Conservation (phyloP, 2,113 vertebrate species). For the Hydrolagus affinis region DNA sequence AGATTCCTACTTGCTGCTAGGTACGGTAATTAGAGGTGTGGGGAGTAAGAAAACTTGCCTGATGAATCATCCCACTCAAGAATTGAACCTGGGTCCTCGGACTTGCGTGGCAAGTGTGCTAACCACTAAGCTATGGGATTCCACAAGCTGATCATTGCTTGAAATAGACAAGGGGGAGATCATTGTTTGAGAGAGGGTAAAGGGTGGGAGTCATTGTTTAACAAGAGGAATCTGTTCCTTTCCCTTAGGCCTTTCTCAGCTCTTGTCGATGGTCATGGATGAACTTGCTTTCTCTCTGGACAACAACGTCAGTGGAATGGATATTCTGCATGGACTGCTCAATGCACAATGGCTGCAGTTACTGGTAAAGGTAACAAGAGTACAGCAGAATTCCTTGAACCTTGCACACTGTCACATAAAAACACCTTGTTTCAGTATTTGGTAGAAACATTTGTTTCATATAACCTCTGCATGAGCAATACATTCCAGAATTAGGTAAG, state of each 20-base stretch:
- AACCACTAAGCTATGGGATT: too few relatives aligned
- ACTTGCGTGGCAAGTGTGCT: neutral
- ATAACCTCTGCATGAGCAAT: too few relatives aligned
- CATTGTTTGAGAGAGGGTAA: neutral
- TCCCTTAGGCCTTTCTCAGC: slow-evolving; percentile 61
- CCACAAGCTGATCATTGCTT: neutral
- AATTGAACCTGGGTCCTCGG: neutral
- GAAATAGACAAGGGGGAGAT: neutral
- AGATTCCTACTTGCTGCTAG: too few relatives aligned
- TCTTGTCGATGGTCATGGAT: slow-evolving; percentile 68
- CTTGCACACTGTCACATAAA: neutral
- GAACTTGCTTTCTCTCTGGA: slow-evolving; percentile 68
- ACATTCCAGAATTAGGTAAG: too few relatives aligned
- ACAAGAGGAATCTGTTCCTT: neutral
- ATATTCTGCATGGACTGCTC: slow-evolving; percentile 71
- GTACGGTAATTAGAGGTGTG: too few relatives aligned
- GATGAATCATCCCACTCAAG: too few relatives aligned
- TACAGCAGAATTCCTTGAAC: neutral
- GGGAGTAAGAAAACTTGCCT: too few relatives aligned
- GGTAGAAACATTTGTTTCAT: neutral
- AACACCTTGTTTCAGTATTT: neutral
- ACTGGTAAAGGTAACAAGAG: slow-evolving; percentile 70
- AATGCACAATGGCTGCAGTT: slow-evolving; percentile 77
- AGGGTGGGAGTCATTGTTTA: neutral
- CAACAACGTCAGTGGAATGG: slow-evolving; percentile 62